Percentiles rank a stretch among this genome's conserved stretches.
Conservation (phyloP, 2,888 invertebrate species). For the Sturmia bella region DNA sequence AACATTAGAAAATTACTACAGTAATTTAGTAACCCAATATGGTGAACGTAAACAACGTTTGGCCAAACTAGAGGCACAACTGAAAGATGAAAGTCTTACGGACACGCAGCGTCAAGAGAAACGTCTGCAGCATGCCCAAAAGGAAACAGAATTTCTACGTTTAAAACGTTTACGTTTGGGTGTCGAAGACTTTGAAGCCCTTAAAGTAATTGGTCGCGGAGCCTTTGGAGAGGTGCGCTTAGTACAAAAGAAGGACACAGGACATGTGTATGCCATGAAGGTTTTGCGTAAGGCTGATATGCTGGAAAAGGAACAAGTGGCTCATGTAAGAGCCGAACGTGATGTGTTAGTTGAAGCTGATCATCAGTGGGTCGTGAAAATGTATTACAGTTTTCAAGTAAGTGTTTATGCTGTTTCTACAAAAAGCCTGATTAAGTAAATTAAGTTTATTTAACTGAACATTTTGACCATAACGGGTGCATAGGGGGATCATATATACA, state of each 20-base stretch:
- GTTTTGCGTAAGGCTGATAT: conserved; percentile 99
- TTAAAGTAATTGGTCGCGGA: conserved; percentile 96
- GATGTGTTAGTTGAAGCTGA: conserved; percentile 99
- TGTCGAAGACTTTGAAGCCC: conserved; percentile 98
- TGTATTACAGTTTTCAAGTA: conserved; percentile 98
- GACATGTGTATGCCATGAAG: conserved; percentile 99
- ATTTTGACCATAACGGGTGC: background rate
- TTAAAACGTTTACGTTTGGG: conserved; percentile 97
- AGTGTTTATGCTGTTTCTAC: conserved; percentile 41
- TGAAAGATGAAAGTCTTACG: conserved; percentile 96
- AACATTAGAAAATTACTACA: conserved; percentile 99
- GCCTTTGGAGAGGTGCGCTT: conserved; percentile 97
- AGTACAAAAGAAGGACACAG: conserved; percentile 99
- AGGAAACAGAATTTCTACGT: conserved; percentile 98
- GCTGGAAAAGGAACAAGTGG: conserved; percentile 99
- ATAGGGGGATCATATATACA: too few relatives aligned
- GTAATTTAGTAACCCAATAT: conserved; percentile 98
- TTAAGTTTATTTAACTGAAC: background rate
- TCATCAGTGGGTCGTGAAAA: conserved; percentile 99
- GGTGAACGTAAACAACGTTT: conserved; percentile 97
- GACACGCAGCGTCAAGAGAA: conserved; percentile 95
- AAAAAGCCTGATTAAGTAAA: too few relatives aligned
- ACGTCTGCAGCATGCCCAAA: conserved; percentile 96
- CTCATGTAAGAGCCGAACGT: conserved; percentile 98
- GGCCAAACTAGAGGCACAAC: conserved; percentile 96